Evolutionary conservation across 2,797 vertebrate species (phyloP).

Genomic region (Botia almorhae): DNA sequence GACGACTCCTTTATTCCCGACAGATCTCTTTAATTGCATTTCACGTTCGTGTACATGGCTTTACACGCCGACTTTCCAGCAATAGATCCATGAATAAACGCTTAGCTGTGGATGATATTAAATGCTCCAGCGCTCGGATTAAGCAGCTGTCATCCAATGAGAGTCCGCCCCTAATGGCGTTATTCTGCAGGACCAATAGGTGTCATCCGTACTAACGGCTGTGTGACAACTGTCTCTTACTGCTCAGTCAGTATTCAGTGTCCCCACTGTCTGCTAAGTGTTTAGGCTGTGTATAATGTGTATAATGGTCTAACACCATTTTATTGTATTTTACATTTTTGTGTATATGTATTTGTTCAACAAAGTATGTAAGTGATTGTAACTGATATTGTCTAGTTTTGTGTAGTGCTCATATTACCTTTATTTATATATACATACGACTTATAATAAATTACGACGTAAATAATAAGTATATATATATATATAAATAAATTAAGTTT

Average conservation of each 20-base stretch:
- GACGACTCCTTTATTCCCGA: not conserved
- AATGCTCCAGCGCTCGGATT: conserved; percentile 24
- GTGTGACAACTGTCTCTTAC: not conserved
- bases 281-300: too few relatives aligned
- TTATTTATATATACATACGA: too few relatives aligned
- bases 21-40: not conserved
- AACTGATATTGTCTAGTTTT: too few relatives aligned
- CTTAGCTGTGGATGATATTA: not conserved
- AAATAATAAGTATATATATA: too few relatives aligned
- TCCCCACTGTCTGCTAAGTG: not conserved
- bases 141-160: conserved; percentile 24
- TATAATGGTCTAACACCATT: not conserved
- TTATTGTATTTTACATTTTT: not conserved
- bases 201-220: conserved; percentile 1
- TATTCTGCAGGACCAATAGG: conserved; percentile 50
- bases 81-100: conserved; percentile 1
- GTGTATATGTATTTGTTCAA: not conserved
- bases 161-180: conserved; percentile 45
- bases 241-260: not conserved
- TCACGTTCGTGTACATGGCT: not conserved
- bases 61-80: not conserved
- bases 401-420: too few relatives aligned
- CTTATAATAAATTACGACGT: too few relatives aligned
- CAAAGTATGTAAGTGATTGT: too few relatives aligned
- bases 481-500: too few relatives aligned